Conservation (phyloP, 2,888 invertebrate species). For the Parnassius orleans region DNA sequence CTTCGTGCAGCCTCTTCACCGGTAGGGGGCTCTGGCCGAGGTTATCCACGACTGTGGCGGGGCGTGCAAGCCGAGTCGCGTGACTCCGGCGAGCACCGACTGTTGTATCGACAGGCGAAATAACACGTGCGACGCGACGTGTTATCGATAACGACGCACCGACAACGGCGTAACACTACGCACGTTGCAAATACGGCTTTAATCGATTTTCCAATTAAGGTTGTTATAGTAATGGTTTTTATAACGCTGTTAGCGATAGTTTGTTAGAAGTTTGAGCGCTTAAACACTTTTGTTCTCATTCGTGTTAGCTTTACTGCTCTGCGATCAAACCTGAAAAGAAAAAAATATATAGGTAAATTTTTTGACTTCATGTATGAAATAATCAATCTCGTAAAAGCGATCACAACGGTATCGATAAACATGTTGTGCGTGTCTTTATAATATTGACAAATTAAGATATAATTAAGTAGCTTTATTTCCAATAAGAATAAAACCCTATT, state of each 20-base stretch:
- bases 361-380: not conserved
- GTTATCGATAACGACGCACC: constrained; percentile 57
- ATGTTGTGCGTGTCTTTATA: no score
- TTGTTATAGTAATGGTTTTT: constrained; percentile 42
- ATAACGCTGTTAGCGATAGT: constrained; percentile 43
- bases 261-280: constrained; percentile 53
- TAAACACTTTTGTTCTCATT: constrained; percentile 62
- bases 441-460: no score
- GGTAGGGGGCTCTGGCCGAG: constrained; percentile 79
- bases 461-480: no score
- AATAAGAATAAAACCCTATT: no score
- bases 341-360: constrained; percentile 33
- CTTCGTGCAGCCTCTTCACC: constrained; percentile 82
- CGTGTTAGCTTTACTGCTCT: constrained; percentile 59
- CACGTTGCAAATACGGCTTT: constrained; percentile 24
- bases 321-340: constrained; percentile 70
- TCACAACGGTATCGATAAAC: not conserved
- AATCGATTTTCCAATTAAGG: constrained; percentile 52
- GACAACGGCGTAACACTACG: constrained; percentile 50
- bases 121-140: constrained; percentile 69
- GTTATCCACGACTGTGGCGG: constrained; percentile 80
- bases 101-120: constrained; percentile 65
- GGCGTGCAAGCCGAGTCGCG: constrained; percentile 79
- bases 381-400: not conserved
- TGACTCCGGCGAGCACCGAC: constrained; percentile 80